Percentiles rank a stretch among this genome's conserved stretches.
phyloP scores from a whole-genome alignment of 2,888 invertebrate species.

The Chrysomela aeneicollis region DNA sequence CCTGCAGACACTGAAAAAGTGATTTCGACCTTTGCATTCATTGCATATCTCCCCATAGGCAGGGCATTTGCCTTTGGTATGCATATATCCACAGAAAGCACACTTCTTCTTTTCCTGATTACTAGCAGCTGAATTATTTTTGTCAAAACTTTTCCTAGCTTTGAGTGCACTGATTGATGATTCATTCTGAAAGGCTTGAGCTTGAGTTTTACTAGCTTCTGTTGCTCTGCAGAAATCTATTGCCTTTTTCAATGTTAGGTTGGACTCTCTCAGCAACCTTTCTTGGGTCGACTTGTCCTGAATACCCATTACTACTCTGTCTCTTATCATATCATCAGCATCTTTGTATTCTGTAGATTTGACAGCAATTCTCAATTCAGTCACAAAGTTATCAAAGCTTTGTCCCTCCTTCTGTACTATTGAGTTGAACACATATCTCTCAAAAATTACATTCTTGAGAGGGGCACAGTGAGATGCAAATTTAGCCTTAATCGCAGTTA shows the following conservation, averaged over 20 bases:
- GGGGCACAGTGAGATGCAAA: conserved; percentile 29
- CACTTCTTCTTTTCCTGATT: not conserved
- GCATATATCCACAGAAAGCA: conserved; percentile 11
- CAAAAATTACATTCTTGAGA: conserved; percentile 34
- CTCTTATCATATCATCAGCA: conserved; percentile 43
- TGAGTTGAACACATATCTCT: conserved; percentile 38
- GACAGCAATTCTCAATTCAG: conserved; percentile 43
- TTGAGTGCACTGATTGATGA: not conserved
- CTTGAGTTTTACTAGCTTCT: no score
- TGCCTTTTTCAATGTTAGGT: conserved; percentile 38
- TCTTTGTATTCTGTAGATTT: conserved; percentile 45
- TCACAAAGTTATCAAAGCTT: conserved; percentile 46
- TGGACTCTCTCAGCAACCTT: no score
- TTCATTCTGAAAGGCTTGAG: conserved; percentile 37
- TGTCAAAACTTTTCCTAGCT: not conserved
- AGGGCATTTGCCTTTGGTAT: conserved; percentile 1
- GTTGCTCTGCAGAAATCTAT: conserved; percentile 40
- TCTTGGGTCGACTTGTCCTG: conserved; percentile 32
- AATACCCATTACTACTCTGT: conserved; percentile 46
- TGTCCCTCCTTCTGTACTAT: conserved; percentile 46
- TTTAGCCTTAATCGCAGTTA: conserved; percentile 13
- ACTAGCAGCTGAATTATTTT: no score
- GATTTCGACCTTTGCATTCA: no score
- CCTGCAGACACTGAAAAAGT: conserved; percentile 9
- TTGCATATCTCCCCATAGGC: conserved; percentile 2